A percentile compares a stretch with the other conserved stretches of the same genome.
Conservation (phyloP, 2,888 invertebrate genomes). For the Flexamia atlantica region DNA sequence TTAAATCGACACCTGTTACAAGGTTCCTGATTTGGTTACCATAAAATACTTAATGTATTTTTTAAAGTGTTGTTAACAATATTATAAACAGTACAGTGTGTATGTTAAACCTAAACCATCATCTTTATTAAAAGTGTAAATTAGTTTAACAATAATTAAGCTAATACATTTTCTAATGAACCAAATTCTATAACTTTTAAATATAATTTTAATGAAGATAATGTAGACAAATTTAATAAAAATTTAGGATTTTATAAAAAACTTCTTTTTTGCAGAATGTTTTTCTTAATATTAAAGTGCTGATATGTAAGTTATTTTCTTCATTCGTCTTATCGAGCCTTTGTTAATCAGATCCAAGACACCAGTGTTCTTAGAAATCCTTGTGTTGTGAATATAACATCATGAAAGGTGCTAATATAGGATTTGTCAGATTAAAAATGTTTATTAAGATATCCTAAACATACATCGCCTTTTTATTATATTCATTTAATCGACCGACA, state of each 20-base stretch:
- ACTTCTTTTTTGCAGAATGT: background rate
- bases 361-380: background rate
- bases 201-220: too few relatives aligned
- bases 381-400: background rate
- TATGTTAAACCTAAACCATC: too few relatives aligned
- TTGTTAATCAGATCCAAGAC: background rate
- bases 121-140: too few relatives aligned
- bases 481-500: background rate
- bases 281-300: background rate
- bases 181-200: too few relatives aligned
- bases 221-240: too few relatives aligned
- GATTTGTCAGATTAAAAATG: background rate
- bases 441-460: background rate
- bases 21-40: background rate
- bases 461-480: background rate
- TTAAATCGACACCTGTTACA: too few relatives aligned
- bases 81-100: background rate
- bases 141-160: too few relatives aligned
- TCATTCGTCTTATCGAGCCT: background rate
- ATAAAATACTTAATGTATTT: background rate
- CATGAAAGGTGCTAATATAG: slow-evolving; percentile 8
- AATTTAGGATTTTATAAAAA: too few relatives aligned
- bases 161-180: too few relatives aligned
- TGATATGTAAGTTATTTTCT: background rate
- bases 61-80: background rate